Conservation (phyloP, 2,888 invertebrate genomes). For the Amaurobius ferox region DNA sequence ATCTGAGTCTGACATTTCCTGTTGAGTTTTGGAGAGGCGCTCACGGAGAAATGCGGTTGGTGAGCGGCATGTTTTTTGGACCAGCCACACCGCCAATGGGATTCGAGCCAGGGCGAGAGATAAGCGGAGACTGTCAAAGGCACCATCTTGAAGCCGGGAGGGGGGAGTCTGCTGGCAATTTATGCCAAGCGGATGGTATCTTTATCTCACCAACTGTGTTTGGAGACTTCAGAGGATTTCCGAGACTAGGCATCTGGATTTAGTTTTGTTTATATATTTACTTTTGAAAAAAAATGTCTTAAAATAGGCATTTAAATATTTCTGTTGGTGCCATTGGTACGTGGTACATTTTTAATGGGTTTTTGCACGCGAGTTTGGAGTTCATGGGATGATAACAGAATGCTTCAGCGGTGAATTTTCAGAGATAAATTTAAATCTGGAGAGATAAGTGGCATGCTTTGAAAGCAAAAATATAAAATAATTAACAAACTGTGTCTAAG, state of each 20-base stretch:
- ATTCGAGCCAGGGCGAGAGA: neutral
- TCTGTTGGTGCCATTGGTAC: no score
- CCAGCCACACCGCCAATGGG: neutral
- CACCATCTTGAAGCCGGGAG: neutral
- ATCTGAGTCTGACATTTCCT: conserved; percentile 66
- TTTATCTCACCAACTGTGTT: neutral
- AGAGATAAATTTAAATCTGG: no score
- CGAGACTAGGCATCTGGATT: neutral
- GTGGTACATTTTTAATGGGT: no score
- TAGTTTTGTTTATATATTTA: neutral
- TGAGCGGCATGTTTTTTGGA: neutral
- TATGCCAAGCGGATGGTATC: neutral
- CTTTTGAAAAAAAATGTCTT: no score
- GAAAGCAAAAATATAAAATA: no score
- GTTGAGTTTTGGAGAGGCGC: conserved; percentile 35
- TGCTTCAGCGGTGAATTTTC: no score
- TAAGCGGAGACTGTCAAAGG: neutral
- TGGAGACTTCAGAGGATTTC: neutral
- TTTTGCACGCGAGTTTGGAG: no score
- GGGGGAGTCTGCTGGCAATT: neutral
- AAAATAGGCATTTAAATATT: no score
- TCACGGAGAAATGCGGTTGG: conserved; percentile 37
- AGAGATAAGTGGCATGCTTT: no score
- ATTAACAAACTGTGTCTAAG: no score
- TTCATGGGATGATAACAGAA: no score